Conservation (phyloP, 2,888 invertebrate species). For the Tipula vernalis region DNA sequence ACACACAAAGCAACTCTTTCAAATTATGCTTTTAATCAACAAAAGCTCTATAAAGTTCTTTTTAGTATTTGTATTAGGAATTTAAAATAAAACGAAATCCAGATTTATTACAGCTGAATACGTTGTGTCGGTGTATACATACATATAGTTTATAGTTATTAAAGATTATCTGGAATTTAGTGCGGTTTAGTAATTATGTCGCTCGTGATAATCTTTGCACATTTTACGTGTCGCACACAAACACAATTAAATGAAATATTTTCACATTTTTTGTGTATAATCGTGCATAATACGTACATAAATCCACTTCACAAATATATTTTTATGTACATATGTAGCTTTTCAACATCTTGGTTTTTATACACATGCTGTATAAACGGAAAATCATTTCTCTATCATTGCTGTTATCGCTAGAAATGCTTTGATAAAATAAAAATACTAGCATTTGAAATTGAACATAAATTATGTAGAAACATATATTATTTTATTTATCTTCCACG, state of each 20-base stretch:
- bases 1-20: not conserved
- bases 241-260: not conserved
- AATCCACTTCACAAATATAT: not conserved
- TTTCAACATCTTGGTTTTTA: not conserved
- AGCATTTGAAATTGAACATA: not conserved
- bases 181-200: not conserved
- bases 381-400: not conserved
- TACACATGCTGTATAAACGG: not conserved
- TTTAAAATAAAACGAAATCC: not conserved
- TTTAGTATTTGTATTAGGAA: not conserved
- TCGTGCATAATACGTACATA: not conserved
- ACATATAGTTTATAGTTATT: not conserved
- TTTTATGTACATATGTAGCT: not conserved
- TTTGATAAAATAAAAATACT: not conserved
- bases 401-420: not conserved
- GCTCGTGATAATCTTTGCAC: not conserved
- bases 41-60: not conserved
- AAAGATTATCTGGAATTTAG: not conserved
- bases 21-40: conserved; percentile 4
- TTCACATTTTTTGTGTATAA: not conserved
- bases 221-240: not conserved
- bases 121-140: not conserved
- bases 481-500: not conserved
- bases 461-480: not conserved
- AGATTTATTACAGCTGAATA: not conserved